Evolutionary conservation across 2,113 vertebrate genomes (phyloP).

Genomic region (Gasterosteus nipponicus): DNA sequence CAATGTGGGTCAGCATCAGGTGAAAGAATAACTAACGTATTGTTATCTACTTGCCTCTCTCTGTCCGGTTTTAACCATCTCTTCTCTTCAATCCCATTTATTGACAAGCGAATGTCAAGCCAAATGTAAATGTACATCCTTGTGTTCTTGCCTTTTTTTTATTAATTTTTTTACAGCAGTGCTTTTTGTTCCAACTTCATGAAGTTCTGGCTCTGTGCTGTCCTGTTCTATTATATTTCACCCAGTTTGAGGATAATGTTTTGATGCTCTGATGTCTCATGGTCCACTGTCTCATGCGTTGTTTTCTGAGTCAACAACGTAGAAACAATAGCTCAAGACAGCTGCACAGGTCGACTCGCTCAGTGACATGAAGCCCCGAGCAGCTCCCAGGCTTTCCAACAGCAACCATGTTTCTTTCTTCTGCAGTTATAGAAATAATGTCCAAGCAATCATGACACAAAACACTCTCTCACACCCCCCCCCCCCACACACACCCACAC

Average conservation of each 20-base stretch:
- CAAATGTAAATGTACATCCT: background rate
- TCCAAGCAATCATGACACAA: slow-evolving; percentile 45
- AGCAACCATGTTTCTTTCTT: slow-evolving; percentile 63
- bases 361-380: slow-evolving; percentile 69
- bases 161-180: background rate
- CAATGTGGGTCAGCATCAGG: slow-evolving; percentile 45
- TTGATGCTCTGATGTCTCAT: slow-evolving; percentile 38
- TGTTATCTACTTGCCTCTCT: background rate
- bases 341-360: slow-evolving; percentile 65
- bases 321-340: slow-evolving; percentile 73
- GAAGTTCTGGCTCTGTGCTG: background rate
- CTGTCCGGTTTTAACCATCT: background rate
- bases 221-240: background rate
- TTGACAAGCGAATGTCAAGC: background rate
- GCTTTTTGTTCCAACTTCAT: slow-evolving; percentile 10
- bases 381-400: slow-evolving; percentile 70
- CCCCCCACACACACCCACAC: slow-evolving; percentile 9
- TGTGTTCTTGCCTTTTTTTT: background rate
- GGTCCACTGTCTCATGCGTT: slow-evolving; percentile 50
- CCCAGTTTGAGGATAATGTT: slow-evolving; percentile 13
- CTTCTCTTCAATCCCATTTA: background rate
- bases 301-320: slow-evolving; percentile 53
- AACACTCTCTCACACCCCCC: slow-evolving; percentile 4
- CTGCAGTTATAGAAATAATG: slow-evolving; percentile 62
- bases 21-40: slow-evolving; percentile 39